Base-by-base conservation (phyloP, 2,888 invertebrate species). In the Myathropa florea region DNA sequence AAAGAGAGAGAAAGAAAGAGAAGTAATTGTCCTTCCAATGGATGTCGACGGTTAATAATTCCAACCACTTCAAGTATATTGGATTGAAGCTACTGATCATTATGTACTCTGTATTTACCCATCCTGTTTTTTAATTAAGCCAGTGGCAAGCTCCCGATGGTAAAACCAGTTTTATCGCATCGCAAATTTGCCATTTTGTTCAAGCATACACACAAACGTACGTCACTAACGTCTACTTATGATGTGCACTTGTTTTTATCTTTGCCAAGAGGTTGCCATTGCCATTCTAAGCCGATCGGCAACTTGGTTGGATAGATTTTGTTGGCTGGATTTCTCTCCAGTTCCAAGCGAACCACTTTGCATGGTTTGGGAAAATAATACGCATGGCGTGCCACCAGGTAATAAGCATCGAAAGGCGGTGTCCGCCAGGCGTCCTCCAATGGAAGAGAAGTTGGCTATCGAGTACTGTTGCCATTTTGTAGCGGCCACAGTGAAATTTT, bases 331-430 rank as follows among this genome's bases (percentile, higher is more conserved):
- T 72, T 68, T 85, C 71, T 85, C 65, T 64, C 68, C 57, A 61
- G 86, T 71, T 71, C 75, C 83, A 83, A 71, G 83, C 77, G 57
- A 78, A 76, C 78, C 82, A 79, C 83, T 86, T 86, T 86, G 86
- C 83, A 86, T 86, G 86, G 70, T 86, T 83, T 82, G 65, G 70
- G 61, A 75, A 79, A 86, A 86, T 86, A 86, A 86, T 86, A 86
- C 86, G 83, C 86, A 86, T 86, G 86, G 86, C 86, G 86, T 86
- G 86, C 86, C 86, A 86, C 73, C 86, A 86, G 78, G 86, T 86
- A 86, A 86, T 86, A 86, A 86, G 83, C 86, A 86, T 78, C 86
- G 86, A 83, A 83, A 86, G 86, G 86, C 86, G 86, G 86, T 86
- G 86, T 83, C 86, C 73, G 79, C 61, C 86, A 79, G 79, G 83